Percentiles rank a stretch among this genome's conserved stretches.
Conservation (phyloP, 2,113 vertebrate genomes). For the Litocranius walleri region DNA sequence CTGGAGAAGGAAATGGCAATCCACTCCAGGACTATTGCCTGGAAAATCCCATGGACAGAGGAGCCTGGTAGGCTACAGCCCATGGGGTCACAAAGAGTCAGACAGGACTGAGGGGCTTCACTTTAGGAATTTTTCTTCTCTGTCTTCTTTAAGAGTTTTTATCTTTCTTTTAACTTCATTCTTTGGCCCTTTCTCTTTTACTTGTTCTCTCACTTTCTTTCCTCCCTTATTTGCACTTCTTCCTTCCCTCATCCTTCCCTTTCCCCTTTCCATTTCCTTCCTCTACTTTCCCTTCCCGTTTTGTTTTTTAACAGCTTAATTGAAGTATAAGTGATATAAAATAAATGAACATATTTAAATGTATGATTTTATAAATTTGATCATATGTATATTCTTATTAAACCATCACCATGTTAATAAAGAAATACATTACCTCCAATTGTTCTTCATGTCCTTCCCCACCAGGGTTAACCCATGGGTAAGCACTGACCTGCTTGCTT, state of each 20-base stretch:
- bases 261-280: neutral
- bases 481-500: neutral
- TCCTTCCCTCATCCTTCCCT: neutral
- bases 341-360: neutral
- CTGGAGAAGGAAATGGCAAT: too few species aligned
- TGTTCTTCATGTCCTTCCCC: neutral
- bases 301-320: neutral
- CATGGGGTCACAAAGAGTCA: too few species aligned
- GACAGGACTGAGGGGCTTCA: too few species aligned
- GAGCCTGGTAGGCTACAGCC: too few species aligned
- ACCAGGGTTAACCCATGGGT: neutral
- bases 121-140: neutral
- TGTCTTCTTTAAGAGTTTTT: neutral
- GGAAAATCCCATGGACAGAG: too few species aligned
- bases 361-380: neutral
- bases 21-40: too few species aligned
- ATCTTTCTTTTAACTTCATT: neutral
- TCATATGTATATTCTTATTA: neutral
- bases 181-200: neutral
- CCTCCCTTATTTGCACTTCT: too few species aligned
- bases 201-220: neutral
- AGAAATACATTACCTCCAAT: neutral
- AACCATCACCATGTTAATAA: neutral
- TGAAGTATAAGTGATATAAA: neutral
- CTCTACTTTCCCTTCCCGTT: neutral